phyloP scores from a whole-genome alignment of 2,797 vertebrate genomes.

The Paguma larvata region DNA sequence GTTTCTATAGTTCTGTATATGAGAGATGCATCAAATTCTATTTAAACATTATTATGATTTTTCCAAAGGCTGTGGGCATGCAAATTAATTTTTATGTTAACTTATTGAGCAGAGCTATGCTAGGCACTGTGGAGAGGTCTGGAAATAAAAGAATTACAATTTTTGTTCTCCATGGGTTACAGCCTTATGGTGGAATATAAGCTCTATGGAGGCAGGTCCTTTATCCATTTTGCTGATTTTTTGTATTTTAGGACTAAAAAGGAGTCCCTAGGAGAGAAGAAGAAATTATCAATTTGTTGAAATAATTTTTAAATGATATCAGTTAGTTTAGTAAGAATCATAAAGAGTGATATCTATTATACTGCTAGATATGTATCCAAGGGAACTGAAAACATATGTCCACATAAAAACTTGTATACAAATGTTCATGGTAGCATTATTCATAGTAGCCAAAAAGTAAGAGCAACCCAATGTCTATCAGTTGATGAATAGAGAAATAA shows the following conservation, averaged over 20 bases:
- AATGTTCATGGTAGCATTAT: not conserved
- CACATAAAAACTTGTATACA: not conserved
- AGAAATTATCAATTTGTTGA: not conserved
- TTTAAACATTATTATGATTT: not conserved
- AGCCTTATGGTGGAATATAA: not conserved
- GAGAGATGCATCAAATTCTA: not conserved
- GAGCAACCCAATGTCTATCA: not conserved
- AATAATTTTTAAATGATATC: not conserved
- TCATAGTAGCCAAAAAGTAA: not conserved
- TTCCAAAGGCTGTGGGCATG: not conserved
- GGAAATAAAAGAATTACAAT: not conserved
- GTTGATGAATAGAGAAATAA: not conserved
- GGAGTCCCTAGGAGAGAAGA: not conserved
- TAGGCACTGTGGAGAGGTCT: not conserved
- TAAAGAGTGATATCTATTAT: not conserved
- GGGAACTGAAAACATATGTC: not conserved
- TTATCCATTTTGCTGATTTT: constrained; percentile 34
- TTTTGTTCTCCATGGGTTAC: not conserved
- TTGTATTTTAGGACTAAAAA: not conserved
- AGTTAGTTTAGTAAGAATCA: constrained; percentile 1
- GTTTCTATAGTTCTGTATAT: not conserved
- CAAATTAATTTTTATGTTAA: not conserved
- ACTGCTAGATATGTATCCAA: not conserved
- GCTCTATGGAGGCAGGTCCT: not conserved
- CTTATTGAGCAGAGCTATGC: not conserved